Base-by-base conservation (phyloP, 2,797 vertebrate genomes). In the Pipistrellus pipistrellus region DNA sequence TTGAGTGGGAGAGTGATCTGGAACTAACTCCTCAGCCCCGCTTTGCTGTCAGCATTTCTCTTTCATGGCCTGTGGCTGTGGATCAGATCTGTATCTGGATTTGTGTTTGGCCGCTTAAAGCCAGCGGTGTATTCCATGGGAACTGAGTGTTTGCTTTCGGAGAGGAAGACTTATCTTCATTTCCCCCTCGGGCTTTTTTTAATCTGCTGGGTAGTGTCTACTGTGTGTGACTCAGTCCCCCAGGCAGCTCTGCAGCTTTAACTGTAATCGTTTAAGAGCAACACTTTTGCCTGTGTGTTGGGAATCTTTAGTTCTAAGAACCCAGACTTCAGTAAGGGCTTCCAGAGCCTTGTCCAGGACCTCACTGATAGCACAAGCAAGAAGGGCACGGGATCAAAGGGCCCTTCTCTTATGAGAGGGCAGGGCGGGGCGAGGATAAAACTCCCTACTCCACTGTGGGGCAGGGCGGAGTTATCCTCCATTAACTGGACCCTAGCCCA, bases 1-100 rank as follows among this genome's bases (percentile, higher is more conserved):
- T 18, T 59, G 62, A 41, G 30, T 38, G 1, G 0, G 84, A 35
- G 41, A 48, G 48, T 3, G 1, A 3, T 14, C 30, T 69, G 82
- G 20, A 41, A 11, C 32, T 4, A 1, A 2, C 3, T 35, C 48
- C 20, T 30, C 57, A 4, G 5, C 0, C 11, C 21, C 44, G 0
- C 0, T 0, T 14, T 11, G 2, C 12, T 12, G 35, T 20, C 41
- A 1, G 1, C 32, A 6, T 27, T 53, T 35, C 35, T 12, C n/a
- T 51, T 27, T 53, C 0, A 0, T 51, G 41, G 3, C 6, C 0
- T 0, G 2, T 11, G 10, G 38, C 55, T 2, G 1, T 6, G 7
- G 14, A 4, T 15, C 7, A 32, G 12, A 20, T 51, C 41, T 18
- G 2, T 14, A 7, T 51, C 78, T 72, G 48, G 27, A 13, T 71